These are phyloP conservation scores for Hybos culiciformis DNA, from an alignment of 2,888 invertebrate species.

Conservation along the genomic window DNA sequence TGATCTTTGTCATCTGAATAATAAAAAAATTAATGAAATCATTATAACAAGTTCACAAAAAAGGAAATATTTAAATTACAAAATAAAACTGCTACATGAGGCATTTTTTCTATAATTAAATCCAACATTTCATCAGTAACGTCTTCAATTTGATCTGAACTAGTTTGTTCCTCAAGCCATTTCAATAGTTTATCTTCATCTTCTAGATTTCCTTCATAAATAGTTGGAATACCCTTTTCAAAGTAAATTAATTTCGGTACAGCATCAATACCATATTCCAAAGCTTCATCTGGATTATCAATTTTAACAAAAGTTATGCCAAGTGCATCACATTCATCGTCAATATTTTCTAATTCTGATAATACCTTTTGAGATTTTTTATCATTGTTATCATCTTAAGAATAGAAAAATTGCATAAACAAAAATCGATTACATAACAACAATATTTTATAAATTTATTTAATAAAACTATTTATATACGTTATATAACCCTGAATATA, in stretches of 20 bases:
- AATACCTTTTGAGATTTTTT: slow-evolving; percentile 72
- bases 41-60: slow-evolving; percentile 3
- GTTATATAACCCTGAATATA: background rate
- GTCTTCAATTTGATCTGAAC: slow-evolving; percentile 84
- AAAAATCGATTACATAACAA: slow-evolving; percentile 2
- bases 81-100: slow-evolving; percentile 78
- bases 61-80: slow-evolving; percentile 46
- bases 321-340: slow-evolving; percentile 79
- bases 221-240: slow-evolving; percentile 60
- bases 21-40: slow-evolving; percentile 16
- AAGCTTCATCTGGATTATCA: slow-evolving; percentile 78
- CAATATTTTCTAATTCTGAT: slow-evolving; percentile 83
- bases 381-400: slow-evolving; percentile 74
- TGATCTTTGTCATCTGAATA: slow-evolving; percentile 74
- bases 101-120: slow-evolving; percentile 74
- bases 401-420: slow-evolving; percentile 2
- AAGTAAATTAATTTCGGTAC: slow-evolving; percentile 74
- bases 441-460: slow-evolving; percentile 7
- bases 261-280: slow-evolving; percentile 81
- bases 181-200: slow-evolving; percentile 78
- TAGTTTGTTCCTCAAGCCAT: slow-evolving; percentile 74
- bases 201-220: slow-evolving; percentile 71
- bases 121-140: slow-evolving; percentile 90
- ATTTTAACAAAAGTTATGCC: slow-evolving; percentile 87
- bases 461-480: background rate